phyloP scores from a whole-genome alignment of 2,888 invertebrate genomes.

The Eristalis arbustorum region DNA sequence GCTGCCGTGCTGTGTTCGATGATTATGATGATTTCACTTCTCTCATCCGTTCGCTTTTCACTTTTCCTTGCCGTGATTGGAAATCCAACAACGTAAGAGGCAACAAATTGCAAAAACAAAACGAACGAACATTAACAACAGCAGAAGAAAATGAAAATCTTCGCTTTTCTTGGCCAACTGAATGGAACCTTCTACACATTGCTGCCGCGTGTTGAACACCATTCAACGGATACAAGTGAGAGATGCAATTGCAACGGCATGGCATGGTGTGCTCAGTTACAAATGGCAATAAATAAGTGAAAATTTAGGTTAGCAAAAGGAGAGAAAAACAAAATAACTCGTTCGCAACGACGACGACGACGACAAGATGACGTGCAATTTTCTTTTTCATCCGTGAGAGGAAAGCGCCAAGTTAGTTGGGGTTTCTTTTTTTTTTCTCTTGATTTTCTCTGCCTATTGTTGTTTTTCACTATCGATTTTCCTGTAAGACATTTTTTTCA shows the following conservation, averaged over 20 bases:
- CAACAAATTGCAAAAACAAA: conserved; percentile 38
- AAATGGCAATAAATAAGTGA: conserved; percentile 70
- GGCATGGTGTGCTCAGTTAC: conserved; percentile 24
- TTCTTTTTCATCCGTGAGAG: conserved; percentile 50
- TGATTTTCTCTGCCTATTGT: conserved; percentile 2
- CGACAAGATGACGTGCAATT: conserved; percentile 55
- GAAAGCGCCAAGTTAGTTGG: conserved; percentile 32
- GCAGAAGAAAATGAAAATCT: conserved; percentile 56
- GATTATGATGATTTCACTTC: conserved; percentile 66
- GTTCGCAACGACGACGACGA: conserved; percentile 11
- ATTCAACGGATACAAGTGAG: conserved; percentile 39
- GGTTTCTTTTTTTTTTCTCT: conserved; percentile 10
- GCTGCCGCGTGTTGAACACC: conserved; percentile 12
- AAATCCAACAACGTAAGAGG: conserved; percentile 60
- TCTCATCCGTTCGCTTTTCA: conserved; percentile 69
- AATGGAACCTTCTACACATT: conserved; percentile 48
- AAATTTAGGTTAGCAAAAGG: conserved; percentile 65
- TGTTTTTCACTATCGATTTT: conserved; percentile 54
- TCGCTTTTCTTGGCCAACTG: conserved; percentile 65
- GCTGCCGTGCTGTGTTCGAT: neutral
- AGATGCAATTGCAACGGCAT: conserved; percentile 41
- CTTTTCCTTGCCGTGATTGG: conserved; percentile 67
- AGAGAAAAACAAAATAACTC: conserved; percentile 9
- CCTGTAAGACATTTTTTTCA: neutral
- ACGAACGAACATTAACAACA: conserved; percentile 31